phyloP scores from a whole-genome alignment of 53 echinoderm and acorn worm species.

The Antedon mediterranea region DNA sequence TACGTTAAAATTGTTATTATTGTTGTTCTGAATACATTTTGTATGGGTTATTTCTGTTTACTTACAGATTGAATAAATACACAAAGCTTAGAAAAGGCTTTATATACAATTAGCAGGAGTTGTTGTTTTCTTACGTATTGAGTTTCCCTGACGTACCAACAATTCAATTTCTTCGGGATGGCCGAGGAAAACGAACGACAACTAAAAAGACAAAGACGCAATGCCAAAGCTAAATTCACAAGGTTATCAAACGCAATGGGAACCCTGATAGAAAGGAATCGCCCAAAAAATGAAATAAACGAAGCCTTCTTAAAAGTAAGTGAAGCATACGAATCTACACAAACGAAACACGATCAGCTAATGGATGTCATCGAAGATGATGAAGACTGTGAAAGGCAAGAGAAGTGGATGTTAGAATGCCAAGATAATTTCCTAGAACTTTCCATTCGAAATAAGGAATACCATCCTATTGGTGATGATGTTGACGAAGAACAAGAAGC shows the following conservation, averaged over 20 bases:
- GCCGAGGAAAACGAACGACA: background rate
- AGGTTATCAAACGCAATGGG: background rate
- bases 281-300: background rate
- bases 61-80: background rate
- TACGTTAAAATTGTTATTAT: no score
- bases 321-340: background rate
- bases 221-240: background rate
- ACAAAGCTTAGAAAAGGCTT: background rate
- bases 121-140: background rate
- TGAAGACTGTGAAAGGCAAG: slow-evolving; percentile 26
- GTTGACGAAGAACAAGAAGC: no score
- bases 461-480: background rate
- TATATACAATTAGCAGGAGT: background rate
- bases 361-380: slow-evolving; percentile 11
- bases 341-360: background rate
- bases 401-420: slow-evolving; percentile 21
- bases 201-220: background rate
- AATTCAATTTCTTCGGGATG: background rate
- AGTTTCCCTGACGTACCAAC: background rate
- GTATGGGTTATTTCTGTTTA: no score
- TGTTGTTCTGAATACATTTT: no score
- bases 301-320: background rate
- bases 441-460: slow-evolving; percentile 1
- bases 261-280: background rate
- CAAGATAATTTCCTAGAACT: slow-evolving; percentile 12